These are phyloP conservation scores for Diplosoma virens DNA, from an alignment of 23 tunicate genomes.

Conservation along the genomic window DNA sequence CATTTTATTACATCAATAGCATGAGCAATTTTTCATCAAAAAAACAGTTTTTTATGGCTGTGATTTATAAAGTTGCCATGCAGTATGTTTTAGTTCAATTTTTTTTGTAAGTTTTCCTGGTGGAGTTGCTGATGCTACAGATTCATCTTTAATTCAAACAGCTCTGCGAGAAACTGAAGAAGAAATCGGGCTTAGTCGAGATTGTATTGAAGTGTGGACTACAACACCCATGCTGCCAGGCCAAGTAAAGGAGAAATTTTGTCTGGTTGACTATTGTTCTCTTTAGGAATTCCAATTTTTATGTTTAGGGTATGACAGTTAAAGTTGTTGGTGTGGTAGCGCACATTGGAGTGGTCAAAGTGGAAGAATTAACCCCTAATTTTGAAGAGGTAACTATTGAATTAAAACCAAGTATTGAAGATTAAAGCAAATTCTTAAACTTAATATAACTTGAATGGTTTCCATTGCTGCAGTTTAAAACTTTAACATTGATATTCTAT, in stretches of 20 bases:
- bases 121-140: slow-evolving; percentile 35
- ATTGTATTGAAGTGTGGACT: background rate
- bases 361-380: background rate
- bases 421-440: background rate
- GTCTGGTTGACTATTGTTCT: background rate
- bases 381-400: background rate
- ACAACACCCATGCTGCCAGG: background rate
- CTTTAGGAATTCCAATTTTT: background rate
- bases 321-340: background rate
- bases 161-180: slow-evolving; percentile 56
- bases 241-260: background rate
- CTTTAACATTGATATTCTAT: background rate
- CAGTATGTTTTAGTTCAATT: background rate
- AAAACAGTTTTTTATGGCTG: too few species aligned
- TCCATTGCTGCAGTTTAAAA: too few species aligned
- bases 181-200: slow-evolving; percentile 30
- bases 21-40: too few species aligned
- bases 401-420: background rate
- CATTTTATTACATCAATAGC: too few species aligned
- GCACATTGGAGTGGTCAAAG: background rate
- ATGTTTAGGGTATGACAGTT: background rate
- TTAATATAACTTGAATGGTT: too few species aligned
- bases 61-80: too few species aligned
- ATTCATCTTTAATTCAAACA: slow-evolving; percentile 3
- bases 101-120: slow-evolving; percentile 22